Base-by-base conservation (phyloP, 37 sponge, comb jelly and placozoan genomes). In the Oopsacas minuta region DNA sequence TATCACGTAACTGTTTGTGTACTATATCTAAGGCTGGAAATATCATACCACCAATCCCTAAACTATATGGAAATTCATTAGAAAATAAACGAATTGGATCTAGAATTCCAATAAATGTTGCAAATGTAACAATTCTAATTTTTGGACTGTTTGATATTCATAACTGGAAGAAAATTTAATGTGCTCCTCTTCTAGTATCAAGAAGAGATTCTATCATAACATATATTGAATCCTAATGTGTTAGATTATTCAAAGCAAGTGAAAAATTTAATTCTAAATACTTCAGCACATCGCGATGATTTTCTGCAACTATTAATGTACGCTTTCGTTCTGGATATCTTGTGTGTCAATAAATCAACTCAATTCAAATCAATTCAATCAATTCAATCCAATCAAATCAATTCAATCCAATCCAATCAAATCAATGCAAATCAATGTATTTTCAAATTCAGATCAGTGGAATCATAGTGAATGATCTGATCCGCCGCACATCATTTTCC, bases 281-380 rank as follows among this genome's bases (percentile, higher is more conserved):
- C 28, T 61, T 61, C 75, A 61, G 75, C 75, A 61, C 75, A 61
- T 61, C 75, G 75, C 30, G 75, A 61, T 25, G 75, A 61, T 61
- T 3, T 20, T 12, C 28, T 61, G 75, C 75, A 61, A 61, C 75
- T 61, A 20, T n/a, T 61, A 12, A 61, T 61, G 30, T 61, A 61
- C 75, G 22, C 28, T 34, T 12, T 61, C 22, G 75, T 61, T n/a
- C 22, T 3, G 28, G 20, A n/a, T 3, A 61, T 61, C 75, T n/a
- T n/a, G n/a, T n/a, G n/a, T n/a, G n/a, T n/a, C n/a, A n/a, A n/a
- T n/a, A n/a, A n/a, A n/a, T n/a, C n/a, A n/a, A n/a, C n/a, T n/a
- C n/a, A n/a, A n/a, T n/a, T n/a, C n/a, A n/a, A n/a, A n/a, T n/a
- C n/a, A n/a, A n/a, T n/a, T n/a, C n/a, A n/a, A n/a, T n/a, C n/a